phyloP scores from a whole-genome alignment of 2,888 invertebrate genomes.

The Phortica okadai region DNA sequence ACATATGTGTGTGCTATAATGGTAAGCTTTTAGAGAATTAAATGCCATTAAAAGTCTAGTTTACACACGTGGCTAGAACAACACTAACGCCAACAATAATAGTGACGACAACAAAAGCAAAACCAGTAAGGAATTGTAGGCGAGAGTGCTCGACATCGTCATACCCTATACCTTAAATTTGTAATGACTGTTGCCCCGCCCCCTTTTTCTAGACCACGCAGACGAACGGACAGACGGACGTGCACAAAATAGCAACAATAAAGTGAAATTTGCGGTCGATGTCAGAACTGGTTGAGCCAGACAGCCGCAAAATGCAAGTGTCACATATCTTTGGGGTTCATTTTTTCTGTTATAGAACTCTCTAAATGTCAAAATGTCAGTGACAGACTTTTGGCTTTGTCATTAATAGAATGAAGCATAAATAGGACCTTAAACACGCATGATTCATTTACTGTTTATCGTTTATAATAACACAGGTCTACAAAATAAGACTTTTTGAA shows the following conservation, averaged over 20 bases:
- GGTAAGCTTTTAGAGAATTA: background rate
- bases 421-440: background rate
- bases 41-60: background rate
- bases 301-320: conserved; percentile 19
- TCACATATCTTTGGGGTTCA: conserved; percentile 19
- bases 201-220: too few species aligned
- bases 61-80: background rate
- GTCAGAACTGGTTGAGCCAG: background rate
- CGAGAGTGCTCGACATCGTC: too few species aligned
- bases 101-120: background rate
- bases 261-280: background rate
- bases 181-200: too few species aligned
- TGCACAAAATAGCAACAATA: background rate
- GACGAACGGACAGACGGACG: background rate
- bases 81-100: background rate
- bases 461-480: too few species aligned
- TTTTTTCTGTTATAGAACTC: conserved; percentile 1
- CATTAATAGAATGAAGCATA: background rate
- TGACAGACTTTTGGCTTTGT: background rate
- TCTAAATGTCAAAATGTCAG: conserved; percentile 24
- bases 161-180: too few species aligned
- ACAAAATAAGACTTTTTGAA: too few species aligned
- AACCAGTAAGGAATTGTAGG: too few species aligned
- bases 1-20: background rate
- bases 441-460: too few species aligned